Evolutionary conservation across 2,797 vertebrate genomes (phyloP), one percentile per base, ranked within the genome.

Genomic region (Corythornis leucogaster): DNA sequence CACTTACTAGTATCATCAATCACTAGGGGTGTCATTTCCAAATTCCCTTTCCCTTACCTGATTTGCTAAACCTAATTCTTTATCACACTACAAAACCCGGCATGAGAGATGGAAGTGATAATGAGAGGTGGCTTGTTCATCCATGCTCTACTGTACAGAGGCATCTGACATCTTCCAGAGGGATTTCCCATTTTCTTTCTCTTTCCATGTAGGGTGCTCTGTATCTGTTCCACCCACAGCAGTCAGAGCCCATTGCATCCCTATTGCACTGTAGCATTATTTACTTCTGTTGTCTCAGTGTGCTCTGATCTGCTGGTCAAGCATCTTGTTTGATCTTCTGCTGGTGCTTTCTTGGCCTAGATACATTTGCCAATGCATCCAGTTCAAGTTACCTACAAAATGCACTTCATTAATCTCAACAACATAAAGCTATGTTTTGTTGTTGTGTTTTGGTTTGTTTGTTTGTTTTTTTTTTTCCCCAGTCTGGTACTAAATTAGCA

Each of bases 61-160:
- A 95, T 96, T 95, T 96, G 92, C 96, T 95, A 85, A 95, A 95
- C 92, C 79, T 96, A 89, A 96, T 96, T 96, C 94, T 95, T 96
- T 81, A 94, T 96, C 95, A 95, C 83, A 81, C 89, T 92, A 50
- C 93, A 74, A 84, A 94, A 86, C 84, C 82, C 81, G 69, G 80
- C 64, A 43, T 95, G 97, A 96, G 93, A 94, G 93, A 97, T 94
- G 94, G 91, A 95, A 87, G 88, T 43, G 87, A 67, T 95, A 94
- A 96, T 91, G 93, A 95, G 93, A 89, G 82, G 66, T 82, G 96
- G 94, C 95, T 97, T 85, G 86, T 76, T 92, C 61, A 83, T 70
- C 91, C 77, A 76, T 85, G 91, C 85, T 92, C 89, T 92, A 40
- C 89, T 95, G 85, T 97, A 91, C 75, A 35, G 82, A 69, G 53